Evolutionary conservation across 2,888 invertebrate genomes (phyloP).

Genomic region (Perizoma affinitatum): DNA sequence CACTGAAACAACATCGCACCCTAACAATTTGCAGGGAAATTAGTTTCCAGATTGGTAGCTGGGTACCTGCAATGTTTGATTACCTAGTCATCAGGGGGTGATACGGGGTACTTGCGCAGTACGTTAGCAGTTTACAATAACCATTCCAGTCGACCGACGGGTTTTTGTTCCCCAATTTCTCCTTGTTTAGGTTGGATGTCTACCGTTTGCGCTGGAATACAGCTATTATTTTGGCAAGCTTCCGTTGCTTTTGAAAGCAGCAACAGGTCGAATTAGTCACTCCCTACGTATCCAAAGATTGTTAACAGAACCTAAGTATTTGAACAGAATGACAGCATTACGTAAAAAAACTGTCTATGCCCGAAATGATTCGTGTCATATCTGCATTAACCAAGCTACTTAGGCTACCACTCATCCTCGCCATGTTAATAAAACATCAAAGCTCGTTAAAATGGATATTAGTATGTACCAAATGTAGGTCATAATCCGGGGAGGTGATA

Average conservation of each 20-base stretch:
- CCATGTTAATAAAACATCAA: constrained; percentile 44
- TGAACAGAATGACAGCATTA: no score
- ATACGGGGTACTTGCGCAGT: constrained; percentile 19
- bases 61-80: constrained; percentile 39
- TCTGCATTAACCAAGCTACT: constrained; percentile 11
- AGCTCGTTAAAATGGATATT: constrained; percentile 45
- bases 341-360: no score
- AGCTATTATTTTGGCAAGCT: no score
- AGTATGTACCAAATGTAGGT: constrained; percentile 49
- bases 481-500: constrained; percentile 57
- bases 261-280: no score
- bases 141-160: constrained; percentile 9
- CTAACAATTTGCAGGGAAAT: constrained; percentile 61
- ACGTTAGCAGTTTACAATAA: constrained; percentile 19
- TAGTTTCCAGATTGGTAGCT: constrained; percentile 54
- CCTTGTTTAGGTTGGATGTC: background rate
- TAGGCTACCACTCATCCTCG: constrained; percentile 16
- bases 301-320: no score
- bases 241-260: no score
- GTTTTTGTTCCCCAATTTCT: constrained; percentile 14
- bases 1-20: constrained; percentile 60
- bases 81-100: constrained; percentile 29
- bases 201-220: no score
- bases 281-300: no score
- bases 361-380: background rate